Evolutionary conservation across 2,113 vertebrate species (phyloP).

Genomic region (Carassius carassius): DNA sequence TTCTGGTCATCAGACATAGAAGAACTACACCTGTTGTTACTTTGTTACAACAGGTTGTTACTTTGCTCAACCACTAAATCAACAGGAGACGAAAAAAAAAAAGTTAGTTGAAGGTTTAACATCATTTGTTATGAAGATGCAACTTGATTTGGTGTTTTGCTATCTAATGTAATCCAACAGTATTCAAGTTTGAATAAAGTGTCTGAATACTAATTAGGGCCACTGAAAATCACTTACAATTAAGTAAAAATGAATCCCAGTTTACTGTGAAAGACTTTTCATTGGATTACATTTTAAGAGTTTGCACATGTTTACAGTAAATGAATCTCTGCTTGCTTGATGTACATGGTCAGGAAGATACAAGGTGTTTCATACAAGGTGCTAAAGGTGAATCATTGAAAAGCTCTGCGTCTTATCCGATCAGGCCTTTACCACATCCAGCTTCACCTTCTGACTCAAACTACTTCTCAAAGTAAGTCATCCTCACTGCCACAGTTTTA

Average conservation of each 20-base stretch:
- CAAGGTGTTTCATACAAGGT: slow-evolving; percentile 64
- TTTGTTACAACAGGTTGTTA: neutral
- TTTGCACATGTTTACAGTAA: slow-evolving; percentile 46
- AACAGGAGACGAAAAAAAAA: too few relatives aligned
- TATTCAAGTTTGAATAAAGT: neutral
- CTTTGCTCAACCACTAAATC: too few relatives aligned
- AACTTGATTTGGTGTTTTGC: neutral
- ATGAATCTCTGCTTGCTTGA: slow-evolving; percentile 19
- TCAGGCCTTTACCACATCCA: neutral
- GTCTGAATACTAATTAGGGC: neutral
- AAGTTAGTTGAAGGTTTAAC: neutral
- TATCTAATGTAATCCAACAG: neutral
- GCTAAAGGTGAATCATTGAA: slow-evolving; percentile 66
- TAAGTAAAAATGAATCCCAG: neutral
- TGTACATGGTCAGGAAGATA: slow-evolving; percentile 23
- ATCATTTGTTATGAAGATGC: neutral
- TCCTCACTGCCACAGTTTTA: slow-evolving; percentile 9
- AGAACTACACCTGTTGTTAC: neutral
- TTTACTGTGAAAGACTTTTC: slow-evolving; percentile 35
- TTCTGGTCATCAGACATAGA: neutral
- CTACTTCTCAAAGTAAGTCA: neutral
- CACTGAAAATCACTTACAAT: neutral
- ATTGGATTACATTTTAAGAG: neutral
- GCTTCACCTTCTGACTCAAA: neutral
- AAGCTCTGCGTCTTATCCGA: neutral